Base-by-base conservation (phyloP, 2,797 vertebrate species). In the Danio albolineatus region DNA sequence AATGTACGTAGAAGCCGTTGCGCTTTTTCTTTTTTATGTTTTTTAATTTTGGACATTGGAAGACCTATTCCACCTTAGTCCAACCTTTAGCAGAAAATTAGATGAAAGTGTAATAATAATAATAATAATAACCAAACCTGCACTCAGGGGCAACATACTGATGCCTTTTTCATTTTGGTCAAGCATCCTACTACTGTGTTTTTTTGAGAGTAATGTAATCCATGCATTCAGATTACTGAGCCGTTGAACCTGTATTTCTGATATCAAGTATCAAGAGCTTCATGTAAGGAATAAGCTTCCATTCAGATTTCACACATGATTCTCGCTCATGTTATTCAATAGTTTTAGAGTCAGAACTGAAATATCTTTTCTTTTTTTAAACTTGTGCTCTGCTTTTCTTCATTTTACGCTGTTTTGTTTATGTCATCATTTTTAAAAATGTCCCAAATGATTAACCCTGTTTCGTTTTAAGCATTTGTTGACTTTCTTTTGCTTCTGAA, bases 121-220 rank as follows among this genome's bases (percentile, higher is more conserved):
- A n/a, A n/a, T 28, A 28, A 28, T 28, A 28, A 28, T 72, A 59
- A 79, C 41, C 82, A 67, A 75, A 80, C 73, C 57, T 48, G 61
- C 21, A 54, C 54, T 79, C 78, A 65, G 78, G 76, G 62, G 57
- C 66, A 41, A 21, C 48, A 43, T 76, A 51, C 56, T 62, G 13
- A 74, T 79, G 76, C 76, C 49, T 83, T 79, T 28, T 79, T 73
- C 51, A 65, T 66, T 28, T 83, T 56, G 69, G 38, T 72, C 17
- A 77, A 76, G 61, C 66, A 67, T 80, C n/a, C 41, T 80, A 36
- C 41, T 79, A 39, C 41, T 73, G 10, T 21, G n/a, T 64, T 79
- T 60, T 28, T 60, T 48, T 54, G 16, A 59, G 38, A 28, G 46
- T 21, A 13, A 53, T 43, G 19, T 21, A 17, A 49, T 51, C 38